These are phyloP conservation scores for Pimephales promelas DNA, from an alignment of 2,113 vertebrate species.

Conservation along the genomic window DNA sequence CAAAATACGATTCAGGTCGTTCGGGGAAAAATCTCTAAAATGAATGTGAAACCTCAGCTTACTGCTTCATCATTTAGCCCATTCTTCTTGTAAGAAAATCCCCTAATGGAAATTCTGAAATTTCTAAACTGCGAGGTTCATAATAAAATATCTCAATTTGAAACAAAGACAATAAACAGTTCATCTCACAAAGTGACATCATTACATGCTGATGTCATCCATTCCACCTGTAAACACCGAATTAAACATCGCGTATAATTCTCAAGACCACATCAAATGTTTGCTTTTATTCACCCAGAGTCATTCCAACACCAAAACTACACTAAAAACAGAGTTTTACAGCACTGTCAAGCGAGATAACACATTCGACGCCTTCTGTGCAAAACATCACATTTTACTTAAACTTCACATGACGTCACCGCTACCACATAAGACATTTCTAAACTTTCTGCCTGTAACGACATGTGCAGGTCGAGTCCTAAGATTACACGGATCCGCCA, in stretches of 20 bases:
- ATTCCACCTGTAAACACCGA: constrained; percentile 50
- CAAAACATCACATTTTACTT: constrained; percentile 61
- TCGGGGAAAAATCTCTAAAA: neutral
- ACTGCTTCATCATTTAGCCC: neutral
- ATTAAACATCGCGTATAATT: neutral
- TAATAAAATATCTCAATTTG: neutral
- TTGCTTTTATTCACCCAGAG: neutral
- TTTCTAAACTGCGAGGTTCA: neutral
- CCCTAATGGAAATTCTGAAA: neutral
- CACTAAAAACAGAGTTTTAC: neutral
- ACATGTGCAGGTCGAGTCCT: constrained; percentile 71
- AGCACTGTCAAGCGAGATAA: neutral
- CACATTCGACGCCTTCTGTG: constrained; percentile 52
- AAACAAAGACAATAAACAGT: constrained; percentile 18
- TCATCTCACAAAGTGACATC: constrained; percentile 40
- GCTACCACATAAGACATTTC: constrained; percentile 68
- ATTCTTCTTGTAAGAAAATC: neutral
- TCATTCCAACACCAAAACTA: neutral
- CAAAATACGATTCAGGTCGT: neutral
- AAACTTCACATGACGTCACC: constrained; percentile 84
- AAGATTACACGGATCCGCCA: constrained; percentile 68
- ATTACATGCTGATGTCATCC: constrained; percentile 42
- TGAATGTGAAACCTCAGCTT: constrained; percentile 10
- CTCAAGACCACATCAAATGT: neutral
- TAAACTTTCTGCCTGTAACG: constrained; percentile 78